Evolutionary conservation across 2,113 vertebrate species (phyloP), one percentile per base, ranked within the genome.

Genomic region (Euleptes europaea): DNA sequence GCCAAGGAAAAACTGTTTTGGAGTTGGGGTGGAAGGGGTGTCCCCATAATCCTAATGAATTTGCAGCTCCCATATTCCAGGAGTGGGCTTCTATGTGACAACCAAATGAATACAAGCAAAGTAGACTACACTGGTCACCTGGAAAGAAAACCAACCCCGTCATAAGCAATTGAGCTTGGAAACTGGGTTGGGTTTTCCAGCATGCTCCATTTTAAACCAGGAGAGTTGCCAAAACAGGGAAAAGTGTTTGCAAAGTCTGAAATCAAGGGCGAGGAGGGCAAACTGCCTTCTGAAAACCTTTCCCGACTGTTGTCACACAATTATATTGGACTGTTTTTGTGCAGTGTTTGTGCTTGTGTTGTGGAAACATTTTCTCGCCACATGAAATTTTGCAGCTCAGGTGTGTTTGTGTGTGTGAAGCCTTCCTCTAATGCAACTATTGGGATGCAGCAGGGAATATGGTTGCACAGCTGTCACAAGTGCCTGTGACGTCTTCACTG

Each of bases 161-260:
- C 60, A 26, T 82, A 81, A 92, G 89, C 83, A 89, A 92, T 81
- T 84, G 17, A 33, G 82, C 73, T 0, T 6, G 85, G 57, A 80
- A 91, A 23, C 92, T 90, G 88, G n/a, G 86, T 90, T 91, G 87
- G 89, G 91, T 94, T 94, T 90, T 88, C 88, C 80, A 90, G 86
- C 84, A 83, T 76, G 88, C 92, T 92, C 91, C 85, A 89, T 86
- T 94, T 92, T 80, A 87, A 94, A 92, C 91, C 89, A 92, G 90
- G 84, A 80, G 84, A 89, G 54, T 44, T 69, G 42, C 49, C 35
- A 49, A 49, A 35, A 26, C 44, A 69, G 78, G 31, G 26, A 28
- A 63, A 26, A 23, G 9, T 26, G 14, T 63, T 78, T 60, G 35
- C n/a, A 44, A 17, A 33, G 5, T 69, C 47, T n/a, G 23, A n/a